Evolutionary conservation across 2,888 invertebrate species (phyloP).

Genomic region (Aethes cnicana): DNA sequence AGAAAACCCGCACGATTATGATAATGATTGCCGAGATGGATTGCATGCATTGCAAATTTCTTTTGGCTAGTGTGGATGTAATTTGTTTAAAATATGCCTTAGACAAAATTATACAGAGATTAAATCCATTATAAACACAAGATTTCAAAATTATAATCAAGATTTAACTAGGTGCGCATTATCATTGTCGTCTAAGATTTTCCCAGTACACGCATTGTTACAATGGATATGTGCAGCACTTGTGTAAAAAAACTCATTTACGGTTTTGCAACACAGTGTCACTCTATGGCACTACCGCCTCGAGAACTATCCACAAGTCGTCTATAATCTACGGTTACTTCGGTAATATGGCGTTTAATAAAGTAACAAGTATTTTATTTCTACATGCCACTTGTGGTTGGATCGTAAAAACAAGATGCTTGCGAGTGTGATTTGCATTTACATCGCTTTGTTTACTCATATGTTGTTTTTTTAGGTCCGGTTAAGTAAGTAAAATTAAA

Average conservation of each 20-base stretch:
- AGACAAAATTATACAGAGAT: constrained; percentile 23
- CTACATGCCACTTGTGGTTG: constrained; percentile 15
- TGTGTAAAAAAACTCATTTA: constrained; percentile 65
- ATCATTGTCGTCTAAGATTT: constrained; percentile 58
- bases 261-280: constrained; percentile 54
- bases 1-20: neutral
- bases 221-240: constrained; percentile 55
- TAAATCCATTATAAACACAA: constrained; percentile 40
- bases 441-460: too few relatives aligned
- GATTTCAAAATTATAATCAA: constrained; percentile 62
- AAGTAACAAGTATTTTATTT: constrained; percentile 14
- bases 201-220: constrained; percentile 69
- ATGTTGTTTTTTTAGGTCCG: too few relatives aligned
- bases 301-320: constrained; percentile 10
- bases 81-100: neutral
- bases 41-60: too few relatives aligned
- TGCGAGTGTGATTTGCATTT: too few relatives aligned
- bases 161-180: constrained; percentile 51
- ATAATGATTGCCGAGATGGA: too few relatives aligned
- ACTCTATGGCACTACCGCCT: constrained; percentile 28
- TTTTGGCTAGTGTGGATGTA: neutral
- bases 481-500: too few relatives aligned
- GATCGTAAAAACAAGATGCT: constrained; percentile 11
- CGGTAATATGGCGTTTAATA: constrained; percentile 13
- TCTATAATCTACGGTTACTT: constrained; percentile 14